Percentiles rank a stretch among this genome's conserved stretches.
Evolutionary conservation across 1,140 invertebrate genomes (phyloP).

Genomic region (Diorhabda sublineata): DNA sequence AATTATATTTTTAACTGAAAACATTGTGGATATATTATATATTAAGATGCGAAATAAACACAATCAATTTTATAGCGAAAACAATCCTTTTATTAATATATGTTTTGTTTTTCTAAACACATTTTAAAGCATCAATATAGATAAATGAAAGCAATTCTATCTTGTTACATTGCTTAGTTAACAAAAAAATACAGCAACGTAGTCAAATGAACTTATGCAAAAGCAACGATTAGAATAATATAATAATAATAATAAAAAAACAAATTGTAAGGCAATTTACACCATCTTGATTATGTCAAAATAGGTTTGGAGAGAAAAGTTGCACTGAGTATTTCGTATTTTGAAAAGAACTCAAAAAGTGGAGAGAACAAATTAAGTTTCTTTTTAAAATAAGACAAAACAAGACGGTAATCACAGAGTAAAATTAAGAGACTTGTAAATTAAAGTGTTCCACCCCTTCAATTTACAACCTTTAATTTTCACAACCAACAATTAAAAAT

Average conservation of each 20-base stretch:
- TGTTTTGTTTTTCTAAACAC: conserved; percentile 24
- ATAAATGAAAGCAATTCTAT: conserved; percentile 13
- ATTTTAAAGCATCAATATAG: conserved; percentile 20
- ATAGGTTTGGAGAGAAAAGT: conserved; percentile 25
- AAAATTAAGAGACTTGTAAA: conserved; percentile 24
- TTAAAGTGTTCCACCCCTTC: conserved; percentile 39
- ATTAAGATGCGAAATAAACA: conserved; percentile 30
- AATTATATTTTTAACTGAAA: conserved; percentile 34
- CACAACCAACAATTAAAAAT: conserved; percentile 35
- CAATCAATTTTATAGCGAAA: conserved; percentile 26
- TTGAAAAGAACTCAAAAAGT: conserved; percentile 14
- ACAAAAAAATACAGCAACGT: conserved; percentile 29
- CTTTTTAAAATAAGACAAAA: conserved; percentile 13
- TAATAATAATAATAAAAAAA: conserved; percentile 27
- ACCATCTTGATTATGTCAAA: conserved; percentile 13
- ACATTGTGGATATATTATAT: conserved; percentile 27
- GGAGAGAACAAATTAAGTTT: conserved; percentile 25
- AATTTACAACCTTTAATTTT: conserved; percentile 29
- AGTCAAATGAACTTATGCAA: conserved; percentile 28
- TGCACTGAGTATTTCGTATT: conserved; percentile 1
- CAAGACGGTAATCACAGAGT: conserved; percentile 26
- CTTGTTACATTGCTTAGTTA: conserved; percentile 16
- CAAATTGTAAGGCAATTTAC: conserved; percentile 16
- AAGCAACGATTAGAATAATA: conserved; percentile 29
- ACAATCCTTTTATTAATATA: conserved; percentile 31